Evolutionary conservation across 2,113 vertebrate genomes (phyloP), one percentile per base, ranked within the genome.

Genomic region (Eublepharis macularius): DNA sequence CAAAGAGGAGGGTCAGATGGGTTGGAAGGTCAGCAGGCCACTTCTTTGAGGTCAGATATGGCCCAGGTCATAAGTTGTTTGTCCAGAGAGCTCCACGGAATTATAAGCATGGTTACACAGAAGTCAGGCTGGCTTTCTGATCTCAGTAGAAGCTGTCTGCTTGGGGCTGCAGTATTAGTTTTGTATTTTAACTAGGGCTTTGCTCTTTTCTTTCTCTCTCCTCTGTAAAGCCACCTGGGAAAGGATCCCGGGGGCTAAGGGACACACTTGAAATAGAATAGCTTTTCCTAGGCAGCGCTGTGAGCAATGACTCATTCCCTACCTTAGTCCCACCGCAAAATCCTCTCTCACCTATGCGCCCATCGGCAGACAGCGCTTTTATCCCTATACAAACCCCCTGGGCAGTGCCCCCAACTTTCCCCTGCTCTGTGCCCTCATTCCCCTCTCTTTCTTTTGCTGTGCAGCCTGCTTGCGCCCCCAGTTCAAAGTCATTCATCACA

Each of bases 201-300:
- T 51, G 16, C 66, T 77, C 73, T 77, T n/a, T 84, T 14, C 72
- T 68, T 76, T 26, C 36, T n/a, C 51, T 60, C 32, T 34, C 76
- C 8, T 78, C 17, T 70, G 36, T 24, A 82, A 72, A 60, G 34
- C 51, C 60, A 49, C 39, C 69, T 41, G 57, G 51, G 76, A 39
- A 43, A 29, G 34, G 69, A 73, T 82, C 49, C 49, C 68, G 57
- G 57, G 81, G 51, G 49, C 32, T 41, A 73, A 85, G 69, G 66
- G 76, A 85, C 32, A 60, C 49, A 72, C 66, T 85, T 41, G 36
- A 79, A 85, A 85, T 85, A 85, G 76, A 85, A 63, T 54, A 73
- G 84, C 45, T 39, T 73, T 85, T 80, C 84, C 21, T 45, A 72
- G 66, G 76, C 66, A 79, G 54, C 29, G 10, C 36, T 41, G 8